Percentiles rank a stretch among this genome's conserved stretches.
Evolutionary conservation across 2,888 invertebrate species (phyloP).

Genomic region (Brachyptera risi): DNA sequence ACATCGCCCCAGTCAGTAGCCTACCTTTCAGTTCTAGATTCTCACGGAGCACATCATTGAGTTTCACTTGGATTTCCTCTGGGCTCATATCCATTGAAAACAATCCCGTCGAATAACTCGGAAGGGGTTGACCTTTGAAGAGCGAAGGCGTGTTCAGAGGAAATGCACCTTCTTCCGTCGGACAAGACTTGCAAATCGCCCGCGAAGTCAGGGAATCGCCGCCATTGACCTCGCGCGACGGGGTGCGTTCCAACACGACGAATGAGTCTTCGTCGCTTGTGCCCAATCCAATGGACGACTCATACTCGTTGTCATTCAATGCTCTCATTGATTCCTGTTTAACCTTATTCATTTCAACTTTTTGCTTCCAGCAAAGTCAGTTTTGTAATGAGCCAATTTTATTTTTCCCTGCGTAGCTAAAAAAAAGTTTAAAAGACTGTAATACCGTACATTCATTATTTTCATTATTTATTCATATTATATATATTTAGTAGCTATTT

Average conservation of each 20-base stretch:
- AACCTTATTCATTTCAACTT: constrained; percentile 23
- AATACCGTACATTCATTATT: no score
- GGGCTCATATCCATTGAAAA: constrained; percentile 30
- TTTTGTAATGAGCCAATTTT: no score
- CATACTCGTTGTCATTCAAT: neutral
- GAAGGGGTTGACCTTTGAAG: neutral
- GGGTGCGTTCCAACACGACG: constrained; percentile 39
- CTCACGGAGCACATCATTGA: constrained; percentile 54
- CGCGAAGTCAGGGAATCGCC: no score
- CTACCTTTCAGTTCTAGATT: constrained; percentile 50
- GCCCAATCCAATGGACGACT: no score
- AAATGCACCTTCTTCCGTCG: no score
- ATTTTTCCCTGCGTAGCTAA: no score
- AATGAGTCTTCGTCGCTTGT: constrained; percentile 40
- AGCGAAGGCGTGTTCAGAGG: neutral
- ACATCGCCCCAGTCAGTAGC: no score
- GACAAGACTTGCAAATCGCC: no score
- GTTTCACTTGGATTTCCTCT: constrained; percentile 50
- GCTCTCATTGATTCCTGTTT: neutral
- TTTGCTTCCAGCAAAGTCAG: no score
- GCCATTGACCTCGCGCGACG: neutral
- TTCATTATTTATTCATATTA: no score
- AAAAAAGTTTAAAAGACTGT: no score
- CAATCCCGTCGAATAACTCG: neutral
- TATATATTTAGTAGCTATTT: no score